Conservation (phyloP, 2,888 invertebrate species). For the Hydrotaea diabolus region DNA sequence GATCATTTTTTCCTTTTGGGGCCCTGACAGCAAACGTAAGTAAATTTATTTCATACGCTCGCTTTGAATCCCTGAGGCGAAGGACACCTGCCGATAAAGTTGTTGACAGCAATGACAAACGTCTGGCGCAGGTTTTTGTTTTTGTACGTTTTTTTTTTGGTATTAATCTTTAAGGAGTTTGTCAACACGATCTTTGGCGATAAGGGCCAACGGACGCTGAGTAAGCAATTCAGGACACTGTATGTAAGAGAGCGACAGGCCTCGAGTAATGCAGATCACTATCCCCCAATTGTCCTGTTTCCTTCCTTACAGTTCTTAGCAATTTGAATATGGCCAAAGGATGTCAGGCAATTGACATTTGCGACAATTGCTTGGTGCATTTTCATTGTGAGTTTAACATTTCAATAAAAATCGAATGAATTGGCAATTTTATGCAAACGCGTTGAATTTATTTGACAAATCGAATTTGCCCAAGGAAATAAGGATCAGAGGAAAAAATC, state of each 20-base stretch:
- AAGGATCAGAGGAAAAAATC: slow-evolving; percentile 22
- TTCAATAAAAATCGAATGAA: slow-evolving; percentile 65
- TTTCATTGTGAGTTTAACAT: slow-evolving; percentile 40
- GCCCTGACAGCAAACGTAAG: slow-evolving; percentile 50
- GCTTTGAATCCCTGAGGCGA: background rate
- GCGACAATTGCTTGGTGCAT: slow-evolving; percentile 42
- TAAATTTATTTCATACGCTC: slow-evolving; percentile 61
- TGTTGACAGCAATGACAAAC: slow-evolving; percentile 54
- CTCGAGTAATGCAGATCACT: background rate
- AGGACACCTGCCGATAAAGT: slow-evolving; percentile 59
- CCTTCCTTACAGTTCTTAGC: background rate
- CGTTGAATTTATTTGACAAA: slow-evolving; percentile 76
- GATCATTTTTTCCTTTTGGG: slow-evolving; percentile 54
- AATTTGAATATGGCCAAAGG: slow-evolving; percentile 63
- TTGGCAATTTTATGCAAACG: slow-evolving; percentile 62
- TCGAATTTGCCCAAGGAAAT: slow-evolving; percentile 56
- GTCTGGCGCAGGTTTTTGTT: too few relatives aligned
- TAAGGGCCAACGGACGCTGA: slow-evolving; percentile 29
- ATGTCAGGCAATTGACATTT: slow-evolving; percentile 46
- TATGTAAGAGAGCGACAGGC: background rate
- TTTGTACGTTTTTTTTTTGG: too few relatives aligned
- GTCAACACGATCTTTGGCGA: slow-evolving; percentile 68
- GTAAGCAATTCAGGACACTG: background rate
- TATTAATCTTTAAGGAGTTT: slow-evolving; percentile 69
- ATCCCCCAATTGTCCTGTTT: slow-evolving; percentile 9